Percentiles rank a stretch among this genome's conserved stretches.
Evolutionary conservation across 2,113 vertebrate species (phyloP).

Genomic region (Nymphicus hollandicus): DNA sequence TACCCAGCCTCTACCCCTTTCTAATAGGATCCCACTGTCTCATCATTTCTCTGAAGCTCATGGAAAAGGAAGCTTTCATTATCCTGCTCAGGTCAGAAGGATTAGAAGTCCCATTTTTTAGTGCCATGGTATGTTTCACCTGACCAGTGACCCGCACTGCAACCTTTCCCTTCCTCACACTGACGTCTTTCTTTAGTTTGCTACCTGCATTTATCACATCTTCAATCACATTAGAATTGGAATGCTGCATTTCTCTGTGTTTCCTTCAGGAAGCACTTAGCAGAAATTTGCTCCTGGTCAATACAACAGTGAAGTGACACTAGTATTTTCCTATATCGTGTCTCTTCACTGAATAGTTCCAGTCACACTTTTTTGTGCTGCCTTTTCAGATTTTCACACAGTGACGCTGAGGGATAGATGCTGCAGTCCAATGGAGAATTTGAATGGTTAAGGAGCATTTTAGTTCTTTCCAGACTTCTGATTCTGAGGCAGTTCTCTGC

Average conservation of each 20-base stretch:
- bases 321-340: background rate
- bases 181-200: background rate
- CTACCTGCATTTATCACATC: background rate
- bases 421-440: background rate
- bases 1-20: background rate
- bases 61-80: background rate
- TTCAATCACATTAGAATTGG: background rate
- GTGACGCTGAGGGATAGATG: background rate
- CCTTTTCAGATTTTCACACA: background rate
- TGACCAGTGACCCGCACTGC: background rate
- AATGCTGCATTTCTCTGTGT: background rate
- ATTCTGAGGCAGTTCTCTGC: background rate
- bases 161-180: background rate
- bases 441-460: background rate
- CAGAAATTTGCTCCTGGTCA: background rate
- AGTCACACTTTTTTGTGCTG: background rate
- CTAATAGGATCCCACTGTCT: background rate
- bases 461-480: background rate
- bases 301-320: background rate
- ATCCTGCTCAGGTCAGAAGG: background rate
- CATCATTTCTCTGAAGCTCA: background rate
- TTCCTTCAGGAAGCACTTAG: background rate
- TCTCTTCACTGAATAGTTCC: background rate
- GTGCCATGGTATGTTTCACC: background rate
- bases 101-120: background rate